Conservation (phyloP, 2,113 vertebrate genomes). For the Sarotherodon lohbergeri region DNA sequence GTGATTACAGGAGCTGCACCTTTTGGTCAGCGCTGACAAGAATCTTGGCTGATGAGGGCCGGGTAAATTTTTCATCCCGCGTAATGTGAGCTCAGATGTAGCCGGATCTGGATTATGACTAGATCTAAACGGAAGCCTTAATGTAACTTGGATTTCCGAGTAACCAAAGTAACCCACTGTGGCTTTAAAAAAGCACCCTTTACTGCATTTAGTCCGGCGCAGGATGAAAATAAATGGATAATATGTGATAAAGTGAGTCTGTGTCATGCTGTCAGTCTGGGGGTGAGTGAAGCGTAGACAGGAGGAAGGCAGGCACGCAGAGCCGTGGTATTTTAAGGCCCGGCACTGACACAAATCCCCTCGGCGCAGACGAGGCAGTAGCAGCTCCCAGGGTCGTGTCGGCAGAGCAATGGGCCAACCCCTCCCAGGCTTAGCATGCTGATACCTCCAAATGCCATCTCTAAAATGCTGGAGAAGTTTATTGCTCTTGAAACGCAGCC, state of each 20-base stretch:
- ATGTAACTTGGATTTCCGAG: not conserved
- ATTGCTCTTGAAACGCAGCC: slow-evolving; percentile 74
- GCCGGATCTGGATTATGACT: not conserved
- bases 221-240: not conserved
- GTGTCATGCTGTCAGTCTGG: slow-evolving; percentile 36
- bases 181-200: not conserved
- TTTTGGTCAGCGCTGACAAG: slow-evolving; percentile 6
- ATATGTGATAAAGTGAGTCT: slow-evolving; percentile 8
- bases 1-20: slow-evolving; percentile 21
- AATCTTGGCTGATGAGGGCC: slow-evolving; percentile 2
- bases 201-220: not conserved
- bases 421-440: slow-evolving; percentile 64
- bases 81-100: slow-evolving; percentile 28
- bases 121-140: not conserved
- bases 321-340: slow-evolving; percentile 65
- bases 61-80: slow-evolving; percentile 2
- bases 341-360: slow-evolving; percentile 65
- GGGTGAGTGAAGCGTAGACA: slow-evolving; percentile 34
- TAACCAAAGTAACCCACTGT: not conserved
- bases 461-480: slow-evolving; percentile 71
- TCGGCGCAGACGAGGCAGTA: slow-evolving; percentile 54
- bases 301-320: not conserved
- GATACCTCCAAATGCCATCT: slow-evolving; percentile 75
- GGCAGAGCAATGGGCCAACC: slow-evolving; percentile 51
- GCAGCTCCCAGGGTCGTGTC: slow-evolving; percentile 63